Conservation (phyloP, 1,140 invertebrate genomes). For the Ladona fulva region DNA sequence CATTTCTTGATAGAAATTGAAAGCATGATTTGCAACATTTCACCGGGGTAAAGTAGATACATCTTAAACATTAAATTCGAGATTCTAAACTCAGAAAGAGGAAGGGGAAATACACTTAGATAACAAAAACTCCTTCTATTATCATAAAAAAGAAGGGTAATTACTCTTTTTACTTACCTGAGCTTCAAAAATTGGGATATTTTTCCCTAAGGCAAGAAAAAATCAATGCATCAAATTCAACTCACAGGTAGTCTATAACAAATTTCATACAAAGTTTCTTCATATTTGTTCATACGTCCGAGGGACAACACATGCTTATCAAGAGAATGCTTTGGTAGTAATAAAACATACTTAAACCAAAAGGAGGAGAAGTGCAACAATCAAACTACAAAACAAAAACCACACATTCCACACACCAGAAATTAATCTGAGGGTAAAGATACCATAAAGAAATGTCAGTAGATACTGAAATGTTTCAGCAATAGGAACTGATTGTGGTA, state of each 20-base stretch:
- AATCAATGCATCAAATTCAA: neutral
- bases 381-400: neutral
- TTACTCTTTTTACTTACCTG: constrained; percentile 7
- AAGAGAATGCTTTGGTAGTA: constrained; percentile 3
- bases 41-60: too few relatives aligned
- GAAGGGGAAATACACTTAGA: too few relatives aligned
- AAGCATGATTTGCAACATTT: neutral
- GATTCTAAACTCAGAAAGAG: too few relatives aligned
- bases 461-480: too few relatives aligned
- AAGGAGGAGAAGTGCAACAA: constrained; percentile 4
- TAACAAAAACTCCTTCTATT: too few relatives aligned
- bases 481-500: too few relatives aligned
- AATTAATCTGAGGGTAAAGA: neutral
- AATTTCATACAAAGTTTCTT: neutral
- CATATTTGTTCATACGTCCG: neutral
- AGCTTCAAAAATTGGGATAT: constrained; percentile 1
- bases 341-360: neutral
- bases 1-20: neutral
- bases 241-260: neutral
- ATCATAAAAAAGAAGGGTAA: neutral
- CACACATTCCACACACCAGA: neutral
- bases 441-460: too few relatives aligned
- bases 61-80: too few relatives aligned
- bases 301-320: neutral
- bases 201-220: constrained; percentile 1